Conservation (phyloP, 2,888 invertebrate genomes). For the Enchytraeus crypticus region DNA sequence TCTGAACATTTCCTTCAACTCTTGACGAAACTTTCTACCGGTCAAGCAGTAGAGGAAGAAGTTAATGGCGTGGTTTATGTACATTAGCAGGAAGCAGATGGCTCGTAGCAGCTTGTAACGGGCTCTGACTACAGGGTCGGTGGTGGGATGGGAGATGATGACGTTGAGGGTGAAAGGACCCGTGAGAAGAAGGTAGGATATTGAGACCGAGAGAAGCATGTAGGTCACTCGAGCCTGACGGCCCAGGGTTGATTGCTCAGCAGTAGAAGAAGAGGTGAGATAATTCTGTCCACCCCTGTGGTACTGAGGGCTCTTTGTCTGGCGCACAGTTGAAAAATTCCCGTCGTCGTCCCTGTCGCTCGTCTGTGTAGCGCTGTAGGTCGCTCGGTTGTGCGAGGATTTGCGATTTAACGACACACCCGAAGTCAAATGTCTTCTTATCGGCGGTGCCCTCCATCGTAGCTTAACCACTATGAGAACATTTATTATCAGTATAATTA, state of each 20-base stretch:
- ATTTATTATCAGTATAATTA: conserved; percentile 5
- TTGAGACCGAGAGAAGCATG: conserved; percentile 20
- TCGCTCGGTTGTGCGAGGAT: not conserved
- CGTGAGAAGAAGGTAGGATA: conserved; percentile 19
- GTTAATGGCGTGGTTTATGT: conserved; percentile 18
- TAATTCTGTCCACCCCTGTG: too few relatives aligned
- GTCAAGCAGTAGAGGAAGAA: conserved; percentile 20
- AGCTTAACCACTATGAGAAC: conserved; percentile 1
- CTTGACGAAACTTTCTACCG: conserved; percentile 16
- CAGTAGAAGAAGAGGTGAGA: not conserved
- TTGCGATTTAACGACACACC: too few relatives aligned
- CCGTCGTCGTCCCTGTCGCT: not conserved
- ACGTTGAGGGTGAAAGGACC: conserved; percentile 12
- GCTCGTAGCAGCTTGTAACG: conserved; percentile 6
- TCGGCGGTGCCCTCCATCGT: not conserved
- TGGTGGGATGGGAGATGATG: not conserved
- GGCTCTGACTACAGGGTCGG: not conserved
- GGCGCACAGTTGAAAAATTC: not conserved
- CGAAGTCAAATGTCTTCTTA: not conserved
- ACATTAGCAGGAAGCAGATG: conserved; percentile 16
- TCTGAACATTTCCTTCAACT: conserved; percentile 4
- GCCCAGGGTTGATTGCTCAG: not conserved
- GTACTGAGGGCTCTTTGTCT: not conserved
- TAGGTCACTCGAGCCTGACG: conserved; percentile 2
- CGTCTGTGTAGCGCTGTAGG: not conserved